These are phyloP conservation scores for Morone saxatilis DNA, from an alignment of 2,113 vertebrate species.

Conservation along the genomic window DNA sequence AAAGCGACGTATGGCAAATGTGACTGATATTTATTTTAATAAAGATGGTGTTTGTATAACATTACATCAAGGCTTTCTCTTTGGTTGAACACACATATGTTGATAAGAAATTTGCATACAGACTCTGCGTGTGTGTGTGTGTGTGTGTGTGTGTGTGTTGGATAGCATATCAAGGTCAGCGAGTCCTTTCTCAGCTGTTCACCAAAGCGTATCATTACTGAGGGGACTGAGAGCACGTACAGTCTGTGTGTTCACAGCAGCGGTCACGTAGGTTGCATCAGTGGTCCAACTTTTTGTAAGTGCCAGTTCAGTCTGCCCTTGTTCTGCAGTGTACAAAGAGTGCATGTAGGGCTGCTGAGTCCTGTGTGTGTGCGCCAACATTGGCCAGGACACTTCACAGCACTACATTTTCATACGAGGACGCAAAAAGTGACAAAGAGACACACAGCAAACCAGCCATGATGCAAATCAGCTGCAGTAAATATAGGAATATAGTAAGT, in stretches of 20 bases:
- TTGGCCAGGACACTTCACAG: background rate
- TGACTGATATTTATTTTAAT: background rate
- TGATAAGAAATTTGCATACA: constrained; percentile 44
- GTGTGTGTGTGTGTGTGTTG: background rate
- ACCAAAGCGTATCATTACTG: constrained; percentile 68
- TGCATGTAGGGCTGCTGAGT: constrained; percentile 8
- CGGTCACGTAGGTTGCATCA: constrained; percentile 76
- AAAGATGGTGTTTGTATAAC: background rate
- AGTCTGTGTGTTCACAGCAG: constrained; percentile 61
- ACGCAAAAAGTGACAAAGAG: background rate
- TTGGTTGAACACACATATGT: background rate
- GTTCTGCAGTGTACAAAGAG: constrained; percentile 52
- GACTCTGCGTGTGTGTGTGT: constrained; percentile 1
- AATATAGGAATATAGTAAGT: background rate
- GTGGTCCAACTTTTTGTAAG: constrained; percentile 64
- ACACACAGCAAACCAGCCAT: background rate
- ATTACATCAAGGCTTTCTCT: background rate
- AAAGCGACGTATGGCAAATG: background rate
- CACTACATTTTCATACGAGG: constrained; percentile 51
- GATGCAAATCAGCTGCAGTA: constrained; percentile 55
- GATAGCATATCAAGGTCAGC: constrained; percentile 54
- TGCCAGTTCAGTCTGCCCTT: constrained; percentile 61
- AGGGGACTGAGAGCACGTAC: constrained; percentile 73
- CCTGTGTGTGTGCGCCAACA: constrained; percentile 47
- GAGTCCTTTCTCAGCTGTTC: constrained; percentile 68